phyloP scores from a whole-genome alignment of 2,888 invertebrate genomes.

The Sesia apiformis region DNA sequence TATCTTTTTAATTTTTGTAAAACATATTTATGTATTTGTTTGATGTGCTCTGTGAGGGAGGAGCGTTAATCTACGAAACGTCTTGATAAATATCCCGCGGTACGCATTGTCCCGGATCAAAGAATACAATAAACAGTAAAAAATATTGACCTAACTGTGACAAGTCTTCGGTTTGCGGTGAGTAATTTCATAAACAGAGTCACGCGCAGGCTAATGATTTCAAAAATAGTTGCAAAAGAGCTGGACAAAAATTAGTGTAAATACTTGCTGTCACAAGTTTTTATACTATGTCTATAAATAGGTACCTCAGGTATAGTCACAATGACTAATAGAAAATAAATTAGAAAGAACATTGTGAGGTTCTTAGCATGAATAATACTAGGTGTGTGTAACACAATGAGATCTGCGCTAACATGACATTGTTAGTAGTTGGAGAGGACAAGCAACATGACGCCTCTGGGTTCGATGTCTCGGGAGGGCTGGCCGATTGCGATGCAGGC shows the following conservation, averaged over 20 bases:
- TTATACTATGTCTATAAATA: conserved; percentile 25
- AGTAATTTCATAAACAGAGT: conserved; percentile 46
- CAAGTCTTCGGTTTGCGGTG: conserved; percentile 50
- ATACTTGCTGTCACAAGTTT: conserved; percentile 20
- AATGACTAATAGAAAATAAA: conserved; percentile 16
- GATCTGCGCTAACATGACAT: conserved; percentile 7
- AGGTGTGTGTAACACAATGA: conserved; percentile 8
- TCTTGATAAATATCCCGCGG: conserved; percentile 42
- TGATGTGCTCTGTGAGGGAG: conserved; percentile 40
- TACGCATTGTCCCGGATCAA: conserved; percentile 55
- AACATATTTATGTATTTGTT: conserved; percentile 45
- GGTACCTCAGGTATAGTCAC: conserved; percentile 12
- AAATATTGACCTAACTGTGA: conserved; percentile 52
- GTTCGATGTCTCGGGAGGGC: too few species aligned
- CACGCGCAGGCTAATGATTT: conserved; percentile 44
- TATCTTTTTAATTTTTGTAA: conserved; percentile 38
- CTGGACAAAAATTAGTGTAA: conserved; percentile 28
- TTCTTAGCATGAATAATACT: conserved; percentile 15
- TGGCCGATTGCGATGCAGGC: too few species aligned
- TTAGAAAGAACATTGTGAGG: conserved; percentile 13
- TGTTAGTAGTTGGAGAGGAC: background rate
- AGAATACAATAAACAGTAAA: conserved; percentile 55
- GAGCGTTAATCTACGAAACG: conserved; percentile 44
- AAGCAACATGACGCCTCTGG: too few species aligned
- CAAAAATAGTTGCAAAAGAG: conserved; percentile 43